Conservation (phyloP, 2,113 vertebrate species). For the Shinisaurus crocodilurus region DNA sequence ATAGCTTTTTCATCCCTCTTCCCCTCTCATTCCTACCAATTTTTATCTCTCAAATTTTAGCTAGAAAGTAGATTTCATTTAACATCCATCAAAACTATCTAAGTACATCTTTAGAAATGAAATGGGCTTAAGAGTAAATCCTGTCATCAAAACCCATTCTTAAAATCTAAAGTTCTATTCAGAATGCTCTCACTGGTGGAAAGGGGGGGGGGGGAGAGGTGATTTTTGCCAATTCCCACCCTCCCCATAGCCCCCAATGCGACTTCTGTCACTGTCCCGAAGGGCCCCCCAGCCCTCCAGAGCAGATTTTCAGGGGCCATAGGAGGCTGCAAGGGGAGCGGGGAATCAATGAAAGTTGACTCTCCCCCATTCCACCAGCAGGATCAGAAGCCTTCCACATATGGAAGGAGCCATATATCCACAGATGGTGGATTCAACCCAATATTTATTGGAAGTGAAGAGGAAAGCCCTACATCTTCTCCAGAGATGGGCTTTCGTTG, state of each 20-base stretch:
- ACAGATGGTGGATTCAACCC: background rate
- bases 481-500: background rate
- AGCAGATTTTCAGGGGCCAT: background rate
- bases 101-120: slow-evolving; percentile 1
- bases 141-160: background rate
- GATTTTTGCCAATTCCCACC: background rate
- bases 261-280: too few relatives aligned
- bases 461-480: background rate
- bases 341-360: too few relatives aligned
- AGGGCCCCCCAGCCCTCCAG: background rate
- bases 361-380: too few relatives aligned
- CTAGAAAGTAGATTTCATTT: background rate
- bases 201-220: background rate
- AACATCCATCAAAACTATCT: background rate
- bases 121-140: background rate
- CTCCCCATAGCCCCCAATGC: too few relatives aligned
- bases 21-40: background rate
- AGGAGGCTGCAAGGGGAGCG: too few relatives aligned
- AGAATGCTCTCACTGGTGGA: background rate
- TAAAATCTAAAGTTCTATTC: background rate
- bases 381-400: background rate
- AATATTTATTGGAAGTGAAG: background rate
- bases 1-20: background rate
- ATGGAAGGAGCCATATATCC: background rate
- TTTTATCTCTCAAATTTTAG: slow-evolving; percentile 22